A percentile compares a stretch with the other conserved stretches of the same genome.
Conservation (phyloP, 2,113 vertebrate species). For the Anarrhichthys ocellatus region DNA sequence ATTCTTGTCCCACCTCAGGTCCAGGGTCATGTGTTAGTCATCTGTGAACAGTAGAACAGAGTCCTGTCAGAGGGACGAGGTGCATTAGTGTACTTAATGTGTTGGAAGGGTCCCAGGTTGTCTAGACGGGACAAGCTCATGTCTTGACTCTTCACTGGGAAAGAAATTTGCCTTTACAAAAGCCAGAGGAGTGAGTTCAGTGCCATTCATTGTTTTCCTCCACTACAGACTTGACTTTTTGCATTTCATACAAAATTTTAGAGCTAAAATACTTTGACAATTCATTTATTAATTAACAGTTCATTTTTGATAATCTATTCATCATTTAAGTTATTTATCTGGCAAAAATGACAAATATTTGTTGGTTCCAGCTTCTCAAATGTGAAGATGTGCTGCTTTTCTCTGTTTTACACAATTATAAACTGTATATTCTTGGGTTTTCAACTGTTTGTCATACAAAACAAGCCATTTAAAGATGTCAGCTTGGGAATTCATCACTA, state of each 20-base stretch:
- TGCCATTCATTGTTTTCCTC: neutral
- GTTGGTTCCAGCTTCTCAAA: too few relatives aligned
- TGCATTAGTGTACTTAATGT: constrained; percentile 14
- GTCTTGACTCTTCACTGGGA: constrained; percentile 22
- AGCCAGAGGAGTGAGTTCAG: neutral
- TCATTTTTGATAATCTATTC: neutral
- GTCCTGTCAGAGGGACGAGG: constrained; percentile 29
- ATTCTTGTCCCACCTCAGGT: constrained; percentile 39
- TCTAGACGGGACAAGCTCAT: constrained; percentile 53
- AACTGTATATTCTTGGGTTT: neutral
- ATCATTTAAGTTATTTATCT: neutral
- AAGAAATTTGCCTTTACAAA: constrained; percentile 7
- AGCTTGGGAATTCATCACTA: neutral
- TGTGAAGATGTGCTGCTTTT: neutral
- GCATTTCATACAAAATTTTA: neutral
- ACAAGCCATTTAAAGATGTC: neutral
- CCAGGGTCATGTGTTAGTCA: constrained; percentile 66
- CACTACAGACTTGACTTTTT: neutral
- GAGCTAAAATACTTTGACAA: neutral
- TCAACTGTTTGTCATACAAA: neutral
- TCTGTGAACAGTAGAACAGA: constrained; percentile 32
- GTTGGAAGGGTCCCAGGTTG: constrained; percentile 33
- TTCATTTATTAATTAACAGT: neutral
- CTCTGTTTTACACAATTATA: neutral
- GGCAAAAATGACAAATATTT: too few relatives aligned